Evolutionary conservation across 1,140 invertebrate species (phyloP).

Genomic region (Potamilus streckersoni): DNA sequence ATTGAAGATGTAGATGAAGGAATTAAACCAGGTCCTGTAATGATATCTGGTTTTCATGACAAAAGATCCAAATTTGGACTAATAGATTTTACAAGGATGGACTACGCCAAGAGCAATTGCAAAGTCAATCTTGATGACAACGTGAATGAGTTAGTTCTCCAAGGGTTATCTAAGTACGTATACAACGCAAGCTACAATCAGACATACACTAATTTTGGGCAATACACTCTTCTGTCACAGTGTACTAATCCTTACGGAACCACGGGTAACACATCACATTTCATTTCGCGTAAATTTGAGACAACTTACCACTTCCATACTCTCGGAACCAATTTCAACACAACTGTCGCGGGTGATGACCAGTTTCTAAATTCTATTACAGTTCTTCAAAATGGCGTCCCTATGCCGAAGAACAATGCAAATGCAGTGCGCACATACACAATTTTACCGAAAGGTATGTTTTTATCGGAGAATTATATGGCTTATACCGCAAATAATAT

Average conservation of each 20-base stretch:
- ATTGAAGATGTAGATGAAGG: constrained; percentile 56
- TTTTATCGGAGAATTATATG: constrained; percentile 41
- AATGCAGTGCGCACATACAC: constrained; percentile 1
- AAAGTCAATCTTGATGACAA: constrained; percentile 31
- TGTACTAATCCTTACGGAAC: constrained; percentile 44
- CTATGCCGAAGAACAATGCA: not conserved
- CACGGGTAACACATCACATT: constrained; percentile 19
- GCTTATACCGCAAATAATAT: constrained; percentile 26
- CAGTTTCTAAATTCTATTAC: constrained; percentile 24
- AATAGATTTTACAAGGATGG: constrained; percentile 26
- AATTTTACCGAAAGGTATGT: constrained; percentile 5
- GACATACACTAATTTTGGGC: constrained; percentile 26
- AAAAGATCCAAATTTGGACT: constrained; percentile 7
- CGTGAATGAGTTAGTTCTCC: constrained; percentile 23
- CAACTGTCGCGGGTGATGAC: constrained; percentile 24
- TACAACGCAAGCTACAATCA: not conserved
- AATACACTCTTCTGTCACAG: constrained; percentile 23
- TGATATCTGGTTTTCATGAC: constrained; percentile 32
- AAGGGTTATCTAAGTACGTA: constrained; percentile 30
- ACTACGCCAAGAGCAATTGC: constrained; percentile 18
- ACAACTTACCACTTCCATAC: constrained; percentile 30
- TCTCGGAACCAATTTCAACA: constrained; percentile 17
- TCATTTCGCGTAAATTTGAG: constrained; percentile 31
- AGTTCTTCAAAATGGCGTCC: constrained; percentile 1
- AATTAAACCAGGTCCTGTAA: constrained; percentile 41